Conservation (phyloP, 37 sponge, comb jelly and placozoan genomes). For the Tethya wilhelma region DNA sequence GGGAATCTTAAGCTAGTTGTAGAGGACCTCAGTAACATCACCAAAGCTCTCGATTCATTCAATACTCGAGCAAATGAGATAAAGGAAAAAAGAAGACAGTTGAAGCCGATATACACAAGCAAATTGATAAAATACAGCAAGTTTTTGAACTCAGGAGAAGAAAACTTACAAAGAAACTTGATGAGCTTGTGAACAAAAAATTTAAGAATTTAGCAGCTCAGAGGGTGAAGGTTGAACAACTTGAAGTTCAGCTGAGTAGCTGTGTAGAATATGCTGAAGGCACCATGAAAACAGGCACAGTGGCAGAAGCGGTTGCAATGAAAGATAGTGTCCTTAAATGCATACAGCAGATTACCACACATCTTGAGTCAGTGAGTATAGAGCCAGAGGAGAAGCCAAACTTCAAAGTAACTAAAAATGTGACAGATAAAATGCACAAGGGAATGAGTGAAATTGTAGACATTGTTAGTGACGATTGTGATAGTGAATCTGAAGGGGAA, state of each 20-base stretch:
- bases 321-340: constrained; percentile 6
- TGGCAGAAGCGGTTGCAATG: constrained; percentile 16
- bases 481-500: too few species aligned
- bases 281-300: constrained; percentile 9
- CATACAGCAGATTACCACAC: background rate
- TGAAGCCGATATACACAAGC: constrained; percentile 8
- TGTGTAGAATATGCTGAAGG: constrained; percentile 30
- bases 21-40: background rate
- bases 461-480: background rate
- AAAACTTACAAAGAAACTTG: constrained; percentile 10
- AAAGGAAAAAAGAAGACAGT: background rate
- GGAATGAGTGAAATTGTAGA: background rate
- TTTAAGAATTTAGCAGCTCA: constrained; percentile 20
- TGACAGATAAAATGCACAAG: background rate
- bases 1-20: constrained; percentile 6
- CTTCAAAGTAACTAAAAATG: background rate
- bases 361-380: constrained; percentile 7
- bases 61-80: constrained; percentile 2
- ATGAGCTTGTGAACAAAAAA: constrained; percentile 6
- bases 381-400: constrained; percentile 12
- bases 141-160: constrained; percentile 12
- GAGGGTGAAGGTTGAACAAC: constrained; percentile 24
- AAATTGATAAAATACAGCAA: background rate
- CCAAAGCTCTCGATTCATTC: background rate
- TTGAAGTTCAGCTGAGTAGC: constrained; percentile 23